These are phyloP conservation scores for Chiroxiphia lanceolata DNA, from an alignment of 2,797 vertebrate species.

Conservation along the genomic window DNA sequence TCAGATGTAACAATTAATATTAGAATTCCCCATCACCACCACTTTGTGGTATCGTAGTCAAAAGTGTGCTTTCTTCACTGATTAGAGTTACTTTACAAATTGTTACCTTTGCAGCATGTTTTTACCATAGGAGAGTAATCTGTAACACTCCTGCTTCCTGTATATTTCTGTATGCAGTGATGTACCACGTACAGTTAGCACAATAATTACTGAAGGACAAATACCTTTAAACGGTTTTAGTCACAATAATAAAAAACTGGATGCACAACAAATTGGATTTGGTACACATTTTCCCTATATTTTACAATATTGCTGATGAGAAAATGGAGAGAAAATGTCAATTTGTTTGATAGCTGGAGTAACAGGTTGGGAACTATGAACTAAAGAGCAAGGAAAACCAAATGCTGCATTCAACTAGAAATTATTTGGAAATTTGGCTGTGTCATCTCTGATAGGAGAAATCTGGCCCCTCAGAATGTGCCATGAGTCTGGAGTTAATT, in stretches of 20 bases:
- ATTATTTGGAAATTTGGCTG: background rate
- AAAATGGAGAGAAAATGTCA: background rate
- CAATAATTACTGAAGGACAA: slow-evolving; percentile 9
- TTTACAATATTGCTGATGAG: background rate
- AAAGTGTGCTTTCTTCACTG: slow-evolving; percentile 18
- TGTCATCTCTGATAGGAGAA: background rate
- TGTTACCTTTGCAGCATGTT: slow-evolving; percentile 22
- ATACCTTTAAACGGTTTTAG: slow-evolving; percentile 44
- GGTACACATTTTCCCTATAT: background rate
- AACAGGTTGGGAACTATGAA: background rate
- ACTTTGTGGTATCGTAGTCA: background rate
- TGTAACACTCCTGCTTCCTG: slow-evolving; percentile 41
- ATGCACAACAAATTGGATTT: background rate
- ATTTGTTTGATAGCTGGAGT: background rate
- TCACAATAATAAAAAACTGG: slow-evolving; percentile 58
- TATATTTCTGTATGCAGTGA: slow-evolving; percentile 29
- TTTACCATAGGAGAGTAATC: slow-evolving; percentile 1
- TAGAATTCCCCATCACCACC: background rate
- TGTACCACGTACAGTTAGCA: slow-evolving; percentile 43
- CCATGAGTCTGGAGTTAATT: background rate
- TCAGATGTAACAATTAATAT: background rate
- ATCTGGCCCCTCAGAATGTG: background rate
- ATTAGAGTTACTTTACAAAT: background rate
- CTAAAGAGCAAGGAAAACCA: background rate
- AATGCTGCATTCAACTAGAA: background rate